Evolutionary conservation across 53 echinoderm and acorn worm species (phyloP), one percentile per base, ranked within the genome.

Genomic region (Pentamera pediparva): DNA sequence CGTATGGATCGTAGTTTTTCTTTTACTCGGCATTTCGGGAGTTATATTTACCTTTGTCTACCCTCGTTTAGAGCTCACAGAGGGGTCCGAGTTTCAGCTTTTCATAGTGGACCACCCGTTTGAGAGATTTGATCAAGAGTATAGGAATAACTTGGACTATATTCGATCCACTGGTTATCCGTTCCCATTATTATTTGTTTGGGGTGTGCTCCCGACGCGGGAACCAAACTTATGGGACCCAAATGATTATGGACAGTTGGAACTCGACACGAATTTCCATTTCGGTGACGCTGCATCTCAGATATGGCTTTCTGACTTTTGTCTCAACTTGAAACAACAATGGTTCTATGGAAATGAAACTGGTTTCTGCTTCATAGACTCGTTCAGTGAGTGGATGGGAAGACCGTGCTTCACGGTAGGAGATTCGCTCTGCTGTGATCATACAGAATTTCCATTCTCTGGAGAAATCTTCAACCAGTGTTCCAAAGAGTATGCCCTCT

Each of bases 181-280:
- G 39, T 75, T 90, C 43, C 82, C 81, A 9, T 59, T 90, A 7
- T 36, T 57, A 10, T 63, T 81, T 2, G 64, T 87, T 5, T 94
- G 86, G 76, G 94, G 94, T 12, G 49, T 90, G 17, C 47, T 73
- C 18, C 71, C 87, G 13, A 57, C 56, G 1, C 86, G 86, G 39
- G 83, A 79, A 45, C 85, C 83, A 13, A 79, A 90, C 39, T 69
- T 57, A 37, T 94, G 89, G 87, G 75, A 94, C 48, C 94, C 94
- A 3, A 61, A 84, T 21, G 76, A 85, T 36, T 59, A 35, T 1
- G 94, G 94, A 5, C 27, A 22, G n/a, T 37, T 94, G 15, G 65
- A 54, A 4, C 40, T 84, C 1, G 76, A 84, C 49, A 48, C 70
- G 4, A 27, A 28, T 21, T 94, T 94, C 80, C 62, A 74, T 32